Conservation (phyloP, 2,888 invertebrate species). For the Chymomyza amoena region DNA sequence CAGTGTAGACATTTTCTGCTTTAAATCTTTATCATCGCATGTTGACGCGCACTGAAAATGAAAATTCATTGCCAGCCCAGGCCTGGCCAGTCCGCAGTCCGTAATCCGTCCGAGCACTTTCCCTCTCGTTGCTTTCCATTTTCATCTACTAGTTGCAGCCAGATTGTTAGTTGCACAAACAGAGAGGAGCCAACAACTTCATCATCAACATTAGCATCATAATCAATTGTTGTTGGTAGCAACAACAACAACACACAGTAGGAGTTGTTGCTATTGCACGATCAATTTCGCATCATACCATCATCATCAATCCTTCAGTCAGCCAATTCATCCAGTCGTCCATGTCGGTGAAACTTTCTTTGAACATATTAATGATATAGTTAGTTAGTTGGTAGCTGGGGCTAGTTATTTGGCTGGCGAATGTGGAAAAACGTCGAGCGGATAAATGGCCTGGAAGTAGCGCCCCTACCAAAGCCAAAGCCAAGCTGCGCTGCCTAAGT, state of each 20-base stretch:
- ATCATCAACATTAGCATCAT: conserved; percentile 8
- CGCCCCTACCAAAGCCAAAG: conserved; percentile 7
- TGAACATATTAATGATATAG: conserved; percentile 39
- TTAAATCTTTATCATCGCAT: conserved; percentile 3
- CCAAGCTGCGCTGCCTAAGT: conserved; percentile 7
- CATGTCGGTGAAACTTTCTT: conserved; percentile 70
- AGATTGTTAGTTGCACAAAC: neutral
- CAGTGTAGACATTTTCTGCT: neutral
- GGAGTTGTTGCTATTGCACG: conserved; percentile 77
- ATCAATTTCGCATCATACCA: conserved; percentile 46
- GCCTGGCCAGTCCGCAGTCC: conserved; percentile 24
- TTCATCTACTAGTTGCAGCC: conserved; percentile 1
- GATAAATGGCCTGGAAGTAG: conserved; percentile 48
- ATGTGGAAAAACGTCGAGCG: conserved; percentile 39
- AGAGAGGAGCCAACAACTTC: conserved; percentile 16
- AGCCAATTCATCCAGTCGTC: conserved; percentile 54
- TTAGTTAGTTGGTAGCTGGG: conserved; percentile 29
- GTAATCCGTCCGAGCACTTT: conserved; percentile 70
- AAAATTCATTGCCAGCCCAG: conserved; percentile 51
- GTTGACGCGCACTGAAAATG: conserved; percentile 36
- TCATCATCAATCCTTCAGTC: conserved; percentile 21
- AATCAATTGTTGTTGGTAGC: conserved; percentile 33
- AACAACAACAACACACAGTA: conserved; percentile 50
- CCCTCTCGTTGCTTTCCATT: conserved; percentile 76
- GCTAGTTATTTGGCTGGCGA: conserved; percentile 18